Evolutionary conservation across 2,888 invertebrate genomes (phyloP).

Genomic region (Ethmia dodecea): DNA sequence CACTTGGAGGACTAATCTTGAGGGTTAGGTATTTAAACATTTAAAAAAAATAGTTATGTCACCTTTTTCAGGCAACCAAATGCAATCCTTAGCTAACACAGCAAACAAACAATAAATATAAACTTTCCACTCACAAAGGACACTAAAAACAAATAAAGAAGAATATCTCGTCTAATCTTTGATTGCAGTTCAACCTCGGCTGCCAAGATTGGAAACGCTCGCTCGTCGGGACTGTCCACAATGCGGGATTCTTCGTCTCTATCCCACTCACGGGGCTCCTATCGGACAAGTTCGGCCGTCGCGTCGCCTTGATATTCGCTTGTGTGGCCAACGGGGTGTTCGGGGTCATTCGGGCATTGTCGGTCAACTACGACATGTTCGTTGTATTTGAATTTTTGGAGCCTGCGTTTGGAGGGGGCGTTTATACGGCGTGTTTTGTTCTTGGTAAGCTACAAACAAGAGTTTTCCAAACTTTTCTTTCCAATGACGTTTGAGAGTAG

Average conservation of each 20-base stretch:
- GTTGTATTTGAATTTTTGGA: constrained; percentile 78
- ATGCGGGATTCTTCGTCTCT: constrained; percentile 84
- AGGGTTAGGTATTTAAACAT: too few relatives aligned
- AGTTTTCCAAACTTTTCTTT: too few relatives aligned
- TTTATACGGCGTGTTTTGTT: constrained; percentile 79
- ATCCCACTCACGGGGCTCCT: constrained; percentile 83
- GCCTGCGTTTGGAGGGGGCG: constrained; percentile 75
- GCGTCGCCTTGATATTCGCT: constrained; percentile 76
- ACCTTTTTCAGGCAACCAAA: too few relatives aligned
- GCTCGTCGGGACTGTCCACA: constrained; percentile 85
- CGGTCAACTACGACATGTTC: constrained; percentile 78
- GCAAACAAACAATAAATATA: too few relatives aligned
- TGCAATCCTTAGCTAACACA: too few relatives aligned
- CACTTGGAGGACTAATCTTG: too few relatives aligned
- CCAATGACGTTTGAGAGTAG: too few relatives aligned
- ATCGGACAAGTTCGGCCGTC: constrained; percentile 83
- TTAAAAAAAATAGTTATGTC: too few relatives aligned
- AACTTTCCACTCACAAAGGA: too few relatives aligned
- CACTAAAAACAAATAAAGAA: too few relatives aligned
- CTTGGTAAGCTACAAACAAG: too few relatives aligned
- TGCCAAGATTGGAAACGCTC: constrained; percentile 86
- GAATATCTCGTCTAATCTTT: too few relatives aligned
- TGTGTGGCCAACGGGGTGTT: constrained; percentile 74
- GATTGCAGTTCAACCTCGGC: constrained; percentile 80
- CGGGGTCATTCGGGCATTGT: constrained; percentile 76